Conservation (phyloP, 2,888 invertebrate genomes). For the Pimpla rufipes region DNA sequence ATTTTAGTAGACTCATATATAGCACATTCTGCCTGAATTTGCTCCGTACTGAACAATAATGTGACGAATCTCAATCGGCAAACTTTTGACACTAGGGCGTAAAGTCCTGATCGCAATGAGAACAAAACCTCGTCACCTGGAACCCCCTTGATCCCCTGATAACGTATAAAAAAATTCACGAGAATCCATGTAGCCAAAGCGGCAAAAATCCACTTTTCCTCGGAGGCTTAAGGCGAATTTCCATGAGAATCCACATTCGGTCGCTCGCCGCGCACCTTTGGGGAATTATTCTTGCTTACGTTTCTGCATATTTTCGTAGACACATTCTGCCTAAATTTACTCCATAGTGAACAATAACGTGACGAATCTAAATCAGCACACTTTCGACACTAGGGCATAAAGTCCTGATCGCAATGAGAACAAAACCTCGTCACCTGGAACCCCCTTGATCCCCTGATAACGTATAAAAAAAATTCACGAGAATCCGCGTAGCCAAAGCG, state of each 20-base stretch:
- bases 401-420: not conserved
- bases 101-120: not conserved
- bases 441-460: not conserved
- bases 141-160: not conserved
- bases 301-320: too few relatives aligned
- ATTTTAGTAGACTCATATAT: too few relatives aligned
- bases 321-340: too few relatives aligned
- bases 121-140: too few relatives aligned
- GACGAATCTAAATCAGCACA: not conserved
- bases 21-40: too few relatives aligned
- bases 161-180: not conserved
- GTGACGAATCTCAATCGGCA: not conserved
- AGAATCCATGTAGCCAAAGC: not conserved
- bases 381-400: not conserved
- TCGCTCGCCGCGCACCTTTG: not conserved
- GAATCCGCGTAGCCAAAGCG: not conserved
- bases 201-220: not conserved
- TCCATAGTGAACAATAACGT: too few relatives aligned
- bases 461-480: not conserved
- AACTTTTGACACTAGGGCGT: not conserved
- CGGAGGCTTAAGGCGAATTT: not conserved
- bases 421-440: too few relatives aligned
- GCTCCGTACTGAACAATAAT: too few relatives aligned
- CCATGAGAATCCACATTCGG: not conserved
- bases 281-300: not conserved